phyloP scores from a whole-genome alignment of 2,888 invertebrate genomes.

The Drosophila fungiperda region DNA sequence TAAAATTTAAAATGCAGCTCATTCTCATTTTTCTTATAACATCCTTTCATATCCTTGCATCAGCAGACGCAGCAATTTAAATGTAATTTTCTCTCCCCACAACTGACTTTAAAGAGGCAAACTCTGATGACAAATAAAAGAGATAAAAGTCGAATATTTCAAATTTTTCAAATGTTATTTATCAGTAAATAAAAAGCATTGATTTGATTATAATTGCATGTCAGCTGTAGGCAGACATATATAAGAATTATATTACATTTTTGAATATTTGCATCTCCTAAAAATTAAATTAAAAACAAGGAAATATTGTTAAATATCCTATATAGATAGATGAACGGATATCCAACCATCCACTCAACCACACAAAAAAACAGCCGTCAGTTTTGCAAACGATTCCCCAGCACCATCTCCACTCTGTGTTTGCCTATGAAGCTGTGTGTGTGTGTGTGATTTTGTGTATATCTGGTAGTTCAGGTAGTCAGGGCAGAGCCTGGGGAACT shows the following conservation, averaged over 20 bases:
- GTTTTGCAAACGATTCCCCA: constrained; percentile 6
- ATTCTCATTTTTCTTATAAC: not conserved
- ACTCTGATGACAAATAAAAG: not conserved
- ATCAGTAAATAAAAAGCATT: not conserved
- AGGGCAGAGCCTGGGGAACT: constrained; percentile 40
- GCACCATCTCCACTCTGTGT: not conserved
- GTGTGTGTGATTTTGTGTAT: not conserved
- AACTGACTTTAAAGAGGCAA: not conserved
- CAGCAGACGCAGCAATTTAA: not conserved
- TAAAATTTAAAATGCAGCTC: not conserved
- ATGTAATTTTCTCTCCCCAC: not conserved
- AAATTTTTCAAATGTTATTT: not conserved
- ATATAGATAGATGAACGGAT: constrained; percentile 10
- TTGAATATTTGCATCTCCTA: not conserved
- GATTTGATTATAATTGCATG: not conserved
- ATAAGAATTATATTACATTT: not conserved
- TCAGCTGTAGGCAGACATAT: not conserved
- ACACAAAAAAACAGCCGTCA: not conserved
- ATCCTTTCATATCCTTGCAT: not conserved
- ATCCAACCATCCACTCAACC: not conserved
- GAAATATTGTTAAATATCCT: constrained; percentile 40
- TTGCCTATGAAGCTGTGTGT: not conserved
- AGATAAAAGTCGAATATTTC: not conserved
- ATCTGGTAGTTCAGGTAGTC: constrained; percentile 27
- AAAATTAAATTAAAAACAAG: constrained; percentile 27